Conservation (phyloP, 2,113 vertebrate species). For the Colius striatus region DNA sequence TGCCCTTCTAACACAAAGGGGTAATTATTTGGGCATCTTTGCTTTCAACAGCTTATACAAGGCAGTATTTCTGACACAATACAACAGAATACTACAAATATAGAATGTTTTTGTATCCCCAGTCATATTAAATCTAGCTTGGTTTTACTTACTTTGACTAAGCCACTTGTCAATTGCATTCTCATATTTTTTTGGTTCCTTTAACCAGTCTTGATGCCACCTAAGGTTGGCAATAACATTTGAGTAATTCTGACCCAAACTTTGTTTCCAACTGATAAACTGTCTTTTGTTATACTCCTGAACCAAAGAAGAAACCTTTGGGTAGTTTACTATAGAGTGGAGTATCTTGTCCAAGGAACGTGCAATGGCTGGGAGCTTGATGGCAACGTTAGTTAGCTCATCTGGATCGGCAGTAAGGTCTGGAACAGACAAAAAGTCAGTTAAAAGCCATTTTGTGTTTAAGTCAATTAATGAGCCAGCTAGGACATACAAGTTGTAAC, state of each 20-base stretch:
- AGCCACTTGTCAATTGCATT: conserved; percentile 86
- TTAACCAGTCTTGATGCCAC: conserved; percentile 94
- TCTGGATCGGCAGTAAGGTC: conserved; percentile 88
- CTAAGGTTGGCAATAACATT: conserved; percentile 87
- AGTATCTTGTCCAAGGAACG: conserved; percentile 83
- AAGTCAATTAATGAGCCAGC: neutral
- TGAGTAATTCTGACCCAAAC: conserved; percentile 86
- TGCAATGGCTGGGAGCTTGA: conserved; percentile 76
- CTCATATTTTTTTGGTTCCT: conserved; percentile 78
- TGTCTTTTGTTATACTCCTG: conserved; percentile 87
- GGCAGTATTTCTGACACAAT: neutral
- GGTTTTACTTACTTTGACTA: neutral
- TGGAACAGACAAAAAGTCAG: conserved; percentile 62
- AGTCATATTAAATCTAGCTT: neutral
- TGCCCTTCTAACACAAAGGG: neutral
- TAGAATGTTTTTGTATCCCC: neutral
- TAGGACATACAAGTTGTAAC: neutral
- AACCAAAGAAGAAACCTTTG: conserved; percentile 84
- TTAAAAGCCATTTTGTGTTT: neutral
- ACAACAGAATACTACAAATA: neutral
- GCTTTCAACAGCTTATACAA: neutral
- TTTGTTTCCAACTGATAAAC: conserved; percentile 86
- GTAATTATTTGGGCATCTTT: neutral
- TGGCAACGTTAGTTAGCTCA: conserved; percentile 86
- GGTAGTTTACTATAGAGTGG: conserved; percentile 85